Percentiles rank a stretch among this genome's conserved stretches.
These are phyloP conservation scores for Morone chrysops DNA, from an alignment of 2,113 vertebrate genomes.

Conservation along the genomic window DNA sequence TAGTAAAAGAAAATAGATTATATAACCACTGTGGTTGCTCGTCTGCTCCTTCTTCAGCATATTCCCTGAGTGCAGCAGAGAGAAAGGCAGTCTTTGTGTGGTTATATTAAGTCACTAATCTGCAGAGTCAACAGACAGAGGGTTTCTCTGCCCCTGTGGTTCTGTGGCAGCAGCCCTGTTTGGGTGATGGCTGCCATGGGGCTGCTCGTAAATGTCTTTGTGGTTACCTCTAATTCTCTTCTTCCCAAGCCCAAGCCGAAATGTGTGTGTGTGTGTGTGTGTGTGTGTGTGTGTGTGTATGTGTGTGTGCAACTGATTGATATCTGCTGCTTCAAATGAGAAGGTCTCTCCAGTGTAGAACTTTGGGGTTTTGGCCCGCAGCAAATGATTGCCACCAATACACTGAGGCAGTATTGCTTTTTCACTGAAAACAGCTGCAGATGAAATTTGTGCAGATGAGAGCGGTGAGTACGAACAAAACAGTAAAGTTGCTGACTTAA, in stretches of 20 bases:
- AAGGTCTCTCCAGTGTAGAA: constrained; percentile 33
- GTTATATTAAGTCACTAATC: constrained; percentile 72
- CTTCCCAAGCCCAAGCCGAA: constrained; percentile 38
- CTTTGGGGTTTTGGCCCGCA: constrained; percentile 37
- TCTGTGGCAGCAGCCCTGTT: constrained; percentile 57
- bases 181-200: constrained; percentile 66
- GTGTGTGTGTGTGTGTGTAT: background rate
- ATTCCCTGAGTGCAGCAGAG: constrained; percentile 29
- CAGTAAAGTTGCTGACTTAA: background rate
- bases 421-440: constrained; percentile 22
- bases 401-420: constrained; percentile 17
- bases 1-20: constrained; percentile 47
- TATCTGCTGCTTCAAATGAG: constrained; percentile 52
- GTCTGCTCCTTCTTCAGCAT: constrained; percentile 40
- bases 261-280: constrained; percentile 9
- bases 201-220: constrained; percentile 64
- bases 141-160: constrained; percentile 66
- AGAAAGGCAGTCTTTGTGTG: constrained; percentile 73
- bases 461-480: background rate
- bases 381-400: constrained; percentile 44
- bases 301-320: constrained; percentile 34
- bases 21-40: constrained; percentile 34
- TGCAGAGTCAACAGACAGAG: constrained; percentile 67
- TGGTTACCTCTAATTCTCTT: constrained; percentile 57
- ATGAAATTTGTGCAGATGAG: background rate